A percentile compares a stretch with the other conserved stretches of the same genome.
Conservation (phyloP, 2,797 vertebrate genomes). For the Urocyon cinereoargenteus region DNA sequence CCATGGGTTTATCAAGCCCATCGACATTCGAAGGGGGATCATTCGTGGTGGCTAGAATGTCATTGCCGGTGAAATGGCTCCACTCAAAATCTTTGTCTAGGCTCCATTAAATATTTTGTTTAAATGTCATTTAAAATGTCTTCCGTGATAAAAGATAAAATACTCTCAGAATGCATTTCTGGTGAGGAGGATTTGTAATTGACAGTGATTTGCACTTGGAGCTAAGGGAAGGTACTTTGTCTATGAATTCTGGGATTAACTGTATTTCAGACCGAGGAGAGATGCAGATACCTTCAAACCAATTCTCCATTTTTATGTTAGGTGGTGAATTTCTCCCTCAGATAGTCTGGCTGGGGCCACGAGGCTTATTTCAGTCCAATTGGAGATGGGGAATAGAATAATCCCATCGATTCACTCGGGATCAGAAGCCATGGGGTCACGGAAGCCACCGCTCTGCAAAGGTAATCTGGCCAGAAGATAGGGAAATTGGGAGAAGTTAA, state of each 20-base stretch:
- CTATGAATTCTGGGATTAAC: conserved; percentile 19
- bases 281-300: background rate
- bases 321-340: background rate
- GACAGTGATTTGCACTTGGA: background rate
- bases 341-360: background rate
- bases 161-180: background rate
- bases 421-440: accelerated
- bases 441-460: background rate
- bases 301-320: background rate
- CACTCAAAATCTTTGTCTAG: conserved; percentile 38
- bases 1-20: background rate
- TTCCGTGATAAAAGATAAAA: conserved; percentile 32
- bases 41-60: conserved; percentile 16
- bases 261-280: conserved; percentile 19
- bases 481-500: background rate
- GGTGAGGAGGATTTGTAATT: background rate
- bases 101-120: conserved; percentile 2
- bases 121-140: conserved; percentile 62
- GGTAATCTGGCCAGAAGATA: too few species aligned
- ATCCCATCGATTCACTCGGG: background rate
- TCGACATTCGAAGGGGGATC: background rate
- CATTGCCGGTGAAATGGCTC: background rate
- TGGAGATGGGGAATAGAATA: background rate
- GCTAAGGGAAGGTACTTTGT: background rate
- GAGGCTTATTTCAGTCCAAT: background rate